Conservation (phyloP, 1,140 invertebrate genomes). For the Euura saliciscinereae region DNA sequence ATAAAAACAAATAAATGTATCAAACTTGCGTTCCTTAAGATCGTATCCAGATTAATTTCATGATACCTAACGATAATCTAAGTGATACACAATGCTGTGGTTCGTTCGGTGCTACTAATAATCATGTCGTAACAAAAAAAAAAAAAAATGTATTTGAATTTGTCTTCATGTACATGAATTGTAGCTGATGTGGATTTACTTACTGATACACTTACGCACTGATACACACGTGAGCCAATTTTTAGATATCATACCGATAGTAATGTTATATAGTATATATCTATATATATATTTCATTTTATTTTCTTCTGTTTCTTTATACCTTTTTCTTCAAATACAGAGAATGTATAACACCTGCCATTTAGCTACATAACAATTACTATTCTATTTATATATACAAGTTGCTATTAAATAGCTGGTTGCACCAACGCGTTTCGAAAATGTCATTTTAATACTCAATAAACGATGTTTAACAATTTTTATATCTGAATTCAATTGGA, state of each 20-base stretch:
- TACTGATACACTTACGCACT: conserved; percentile 17
- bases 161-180: neutral
- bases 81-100: neutral
- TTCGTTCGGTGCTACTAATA: neutral
- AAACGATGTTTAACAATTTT: neutral
- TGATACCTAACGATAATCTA: neutral
- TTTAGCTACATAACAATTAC: conserved; percentile 55
- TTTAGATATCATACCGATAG: conserved; percentile 21
- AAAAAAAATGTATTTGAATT: neutral
- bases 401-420: conserved; percentile 43
- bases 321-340: conserved; percentile 27
- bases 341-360: conserved; percentile 48
- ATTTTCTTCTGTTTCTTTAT: conserved; percentile 17
- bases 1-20: neutral
- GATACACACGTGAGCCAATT: conserved; percentile 9
- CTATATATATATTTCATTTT: neutral
- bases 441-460: neutral
- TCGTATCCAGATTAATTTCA: neutral
- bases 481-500: neutral
- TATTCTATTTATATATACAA: conserved; percentile 55
- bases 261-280: conserved; percentile 24
- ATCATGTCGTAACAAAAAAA: no score
- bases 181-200: conserved; percentile 16
- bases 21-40: neutral
- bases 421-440: conserved; percentile 31